A percentile compares a stretch with the other conserved stretches of the same genome.
Conservation (phyloP, 2,113 vertebrate species). For the Cathartes aura region DNA sequence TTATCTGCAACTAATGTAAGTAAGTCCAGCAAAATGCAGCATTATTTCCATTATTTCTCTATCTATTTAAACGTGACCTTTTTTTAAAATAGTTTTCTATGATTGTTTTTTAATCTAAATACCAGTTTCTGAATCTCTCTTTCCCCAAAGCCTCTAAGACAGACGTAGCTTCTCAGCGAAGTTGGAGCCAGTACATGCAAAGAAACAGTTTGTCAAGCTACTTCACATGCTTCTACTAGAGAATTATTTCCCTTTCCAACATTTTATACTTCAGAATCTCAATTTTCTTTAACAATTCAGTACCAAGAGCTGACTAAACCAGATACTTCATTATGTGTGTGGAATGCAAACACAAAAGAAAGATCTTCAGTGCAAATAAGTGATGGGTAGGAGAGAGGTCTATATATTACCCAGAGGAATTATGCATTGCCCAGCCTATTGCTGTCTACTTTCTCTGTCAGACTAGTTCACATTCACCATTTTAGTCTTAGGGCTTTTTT, state of each 20-base stretch:
- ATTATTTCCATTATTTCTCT: neutral
- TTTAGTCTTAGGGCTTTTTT: neutral
- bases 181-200: fast-evolving
- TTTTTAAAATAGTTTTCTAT: neutral
- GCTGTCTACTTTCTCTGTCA: neutral
- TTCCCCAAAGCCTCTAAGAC: neutral
- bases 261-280: neutral
- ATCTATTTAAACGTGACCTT: neutral
- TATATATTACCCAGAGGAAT: neutral
- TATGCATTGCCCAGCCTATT: neutral
- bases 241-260: neutral
- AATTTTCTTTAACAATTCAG: neutral
- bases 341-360: neutral
- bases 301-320: neutral
- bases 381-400: neutral
- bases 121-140: neutral
- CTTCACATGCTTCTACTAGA: neutral
- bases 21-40: neutral
- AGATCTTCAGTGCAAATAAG: neutral
- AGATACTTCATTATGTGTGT: neutral
- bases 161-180: neutral
- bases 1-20: neutral
- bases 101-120: neutral
- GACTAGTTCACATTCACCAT: neutral
- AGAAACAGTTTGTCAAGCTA: neutral